Base-by-base conservation (phyloP, 2,797 vertebrate genomes). In the Macropus fuliginosus region DNA sequence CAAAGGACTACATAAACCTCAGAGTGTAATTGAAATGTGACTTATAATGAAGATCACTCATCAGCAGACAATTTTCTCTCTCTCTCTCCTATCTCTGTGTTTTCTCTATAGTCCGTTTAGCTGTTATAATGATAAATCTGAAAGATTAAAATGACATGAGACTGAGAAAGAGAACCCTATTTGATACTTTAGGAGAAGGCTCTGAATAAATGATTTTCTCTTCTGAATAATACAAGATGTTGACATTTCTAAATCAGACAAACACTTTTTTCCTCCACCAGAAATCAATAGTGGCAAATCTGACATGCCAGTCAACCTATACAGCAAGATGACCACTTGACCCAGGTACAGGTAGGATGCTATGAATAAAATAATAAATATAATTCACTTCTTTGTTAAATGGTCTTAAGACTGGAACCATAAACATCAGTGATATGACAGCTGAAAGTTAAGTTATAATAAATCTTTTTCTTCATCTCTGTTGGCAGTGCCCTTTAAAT, bases 351-450 rank as follows among this genome's bases (percentile, higher is more conserved):
- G n/a, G 40, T 46, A 81, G n/a, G 40, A 46, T 46, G n/a, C 8
- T 81, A 81, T 81, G n/a, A 46, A 96, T 13, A 87, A 66, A 91
- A 56, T 34, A 46, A n/a, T 62, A 16, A 74, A 28, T 1, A n/a
- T 31, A 56, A 3, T 62, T 87, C 34, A 54, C 3, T 56, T 28
- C 46, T 94, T 91, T 87, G 10, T 87, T 92, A 31, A 50, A 92
- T 50, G 31, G 57, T 52, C 66, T 55, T 4, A 90, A 95, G 95
- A 56, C 18, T 93, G 2, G 21, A 46, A 59, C 55, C 40, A n/a
- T 94, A 94, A 92, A 94, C 81, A 9, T 94, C 55, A 95, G 40
- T 92, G 55, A 94, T 95, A 94, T 81, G 54, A 74, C 3, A 93
- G 74, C 40, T 46, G 74, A 81, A 81, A 81, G 40, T 24, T 81